A percentile compares a stretch with the other conserved stretches of the same genome.
These are phyloP conservation scores for Exaiptasia diaphana DNA, from an alignment of 64 coral and sea anemone genomes.

Conservation along the genomic window DNA sequence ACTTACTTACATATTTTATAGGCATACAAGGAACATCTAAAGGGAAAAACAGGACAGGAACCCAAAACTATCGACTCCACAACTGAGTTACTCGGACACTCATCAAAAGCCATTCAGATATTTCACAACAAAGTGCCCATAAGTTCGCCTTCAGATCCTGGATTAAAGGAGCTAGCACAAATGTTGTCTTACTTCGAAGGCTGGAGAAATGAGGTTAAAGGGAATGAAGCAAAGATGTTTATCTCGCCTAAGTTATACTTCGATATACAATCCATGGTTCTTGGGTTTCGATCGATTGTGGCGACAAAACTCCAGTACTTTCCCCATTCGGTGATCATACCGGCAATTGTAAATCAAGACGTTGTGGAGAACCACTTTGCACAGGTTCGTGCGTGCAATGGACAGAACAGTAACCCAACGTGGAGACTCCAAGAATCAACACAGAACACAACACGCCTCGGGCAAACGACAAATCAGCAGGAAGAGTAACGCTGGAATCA, in stretches of 20 bases:
- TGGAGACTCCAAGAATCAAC: slow-evolving; percentile 3
- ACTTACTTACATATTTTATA: no score
- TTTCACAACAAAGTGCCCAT: slow-evolving; percentile 21
- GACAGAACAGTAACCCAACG: no score
- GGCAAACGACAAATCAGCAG: slow-evolving; percentile 15
- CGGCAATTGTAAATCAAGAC: background rate
- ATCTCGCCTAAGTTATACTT: slow-evolving; percentile 14
- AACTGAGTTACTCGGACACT: slow-evolving; percentile 15
- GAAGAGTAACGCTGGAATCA: slow-evolving; percentile 41
- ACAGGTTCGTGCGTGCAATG: no score
- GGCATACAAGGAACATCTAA: background rate
- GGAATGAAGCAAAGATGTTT: background rate
- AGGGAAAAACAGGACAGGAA: background rate
- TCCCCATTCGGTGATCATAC: background rate
- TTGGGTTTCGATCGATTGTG: background rate
- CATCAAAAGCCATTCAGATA: slow-evolving; percentile 19
- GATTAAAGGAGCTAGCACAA: background rate
- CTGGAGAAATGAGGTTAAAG: background rate
- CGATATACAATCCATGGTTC: slow-evolving; percentile 33
- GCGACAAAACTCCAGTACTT: slow-evolving; percentile 9
- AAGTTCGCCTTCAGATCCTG: background rate
- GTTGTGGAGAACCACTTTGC: background rate
- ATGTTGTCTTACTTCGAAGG: slow-evolving; percentile 4
- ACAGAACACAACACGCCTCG: slow-evolving; percentile 24
- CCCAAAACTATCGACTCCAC: background rate